Base-by-base conservation (phyloP, 2,113 vertebrate genomes). In the Erythrocebus patas region DNA sequence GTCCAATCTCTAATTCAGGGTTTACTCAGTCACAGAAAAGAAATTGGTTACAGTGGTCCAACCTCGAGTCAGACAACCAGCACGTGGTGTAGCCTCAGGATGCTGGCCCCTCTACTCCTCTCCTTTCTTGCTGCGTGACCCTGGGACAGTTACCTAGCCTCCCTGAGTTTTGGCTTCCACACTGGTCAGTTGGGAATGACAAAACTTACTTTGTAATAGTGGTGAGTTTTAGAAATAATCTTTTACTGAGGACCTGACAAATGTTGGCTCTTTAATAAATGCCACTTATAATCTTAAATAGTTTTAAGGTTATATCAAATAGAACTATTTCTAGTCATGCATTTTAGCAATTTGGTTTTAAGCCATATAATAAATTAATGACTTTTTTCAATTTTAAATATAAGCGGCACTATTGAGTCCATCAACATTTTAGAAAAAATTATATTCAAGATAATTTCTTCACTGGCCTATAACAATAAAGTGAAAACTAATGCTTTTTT, bases 381-480 rank as follows among this genome's bases (percentile, higher is more conserved):
- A 91, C 14, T 55, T 96, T 83, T 57, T 2, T 11, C 23, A 22
- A 17, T 72, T 94, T 95, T 91, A 85, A 92, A 81, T 89, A 23
- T 27, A 78, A 84, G 40, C 40, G 22, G 16, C 59, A 50, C 14
- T 64, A 35, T 76, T 35, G 43, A 48, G 59, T 48, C 20, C 43
- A 50, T 16, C 25, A 40, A 38, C 6, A 11, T 95, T 95, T 96
- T 45, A 89, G 45, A 91, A 95, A 82, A 97, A 14, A 38, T 92
- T 50, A 87, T 87, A 95, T 93, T 95, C 50, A 78, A 85, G 64
- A 18, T 85, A 88, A 66, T 94, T 72, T 76, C 87, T 92, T 35
- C 20, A 70, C 6, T 12, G 3, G 40, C 4, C 35, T 90, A 32
- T 64, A 95, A 82, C 25, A 86, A 57, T 93, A 22, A 95, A 81